Evolutionary conservation across 2,888 invertebrate species (phyloP), one percentile per base, ranked within the genome.

Genomic region (Pyrrhosoma nymphula): DNA sequence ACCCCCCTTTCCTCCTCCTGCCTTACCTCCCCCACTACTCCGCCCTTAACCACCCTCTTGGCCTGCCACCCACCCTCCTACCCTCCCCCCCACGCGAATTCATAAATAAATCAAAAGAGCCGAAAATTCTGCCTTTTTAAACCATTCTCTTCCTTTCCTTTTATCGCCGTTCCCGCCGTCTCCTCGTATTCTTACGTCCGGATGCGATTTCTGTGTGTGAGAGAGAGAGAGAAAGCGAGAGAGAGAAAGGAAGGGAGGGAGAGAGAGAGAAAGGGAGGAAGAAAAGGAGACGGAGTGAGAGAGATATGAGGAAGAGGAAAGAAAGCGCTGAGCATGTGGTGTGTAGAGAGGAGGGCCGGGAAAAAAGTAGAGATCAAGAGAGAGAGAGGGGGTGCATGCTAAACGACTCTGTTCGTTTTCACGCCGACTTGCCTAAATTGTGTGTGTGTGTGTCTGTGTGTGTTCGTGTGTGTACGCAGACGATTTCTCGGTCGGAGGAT

Each of bases 81-180:
- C 47, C 47, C 8, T 47, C n/a, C 16, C 30, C 88, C 55, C 89
- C 26, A n/a, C 56, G 23, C n/a, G 55, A 47, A 56, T 69, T 93
- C 93, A 93, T 93, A 75, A 93, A 93, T 75, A 93, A 93, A 75
- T 69, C 69, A 93, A 69, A 30, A 26, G 93, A 93, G 47, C 47
- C 39, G 69, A 75, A 47, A 63, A 63, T 93, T 69, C 39, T 55
- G 26, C 10, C 69, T 69, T 60, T 69, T 55, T 93, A n/a, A 69
- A 93, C 23, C 47, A 69, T 47, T 69, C 93, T 93, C 93, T n/a
- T 75, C 82, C 26, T 35, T 82, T 23, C 26, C 14, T 2, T 20
- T 47, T 47, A 1, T 2, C 12, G 60, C 60, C 60, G 16, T 60
- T 35, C n/a, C 82, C 16, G 35, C 82, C 69, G n/a, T 69, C 82